Conservation (phyloP, 1,140 invertebrate species). For the Drosophila trapezifrons region DNA sequence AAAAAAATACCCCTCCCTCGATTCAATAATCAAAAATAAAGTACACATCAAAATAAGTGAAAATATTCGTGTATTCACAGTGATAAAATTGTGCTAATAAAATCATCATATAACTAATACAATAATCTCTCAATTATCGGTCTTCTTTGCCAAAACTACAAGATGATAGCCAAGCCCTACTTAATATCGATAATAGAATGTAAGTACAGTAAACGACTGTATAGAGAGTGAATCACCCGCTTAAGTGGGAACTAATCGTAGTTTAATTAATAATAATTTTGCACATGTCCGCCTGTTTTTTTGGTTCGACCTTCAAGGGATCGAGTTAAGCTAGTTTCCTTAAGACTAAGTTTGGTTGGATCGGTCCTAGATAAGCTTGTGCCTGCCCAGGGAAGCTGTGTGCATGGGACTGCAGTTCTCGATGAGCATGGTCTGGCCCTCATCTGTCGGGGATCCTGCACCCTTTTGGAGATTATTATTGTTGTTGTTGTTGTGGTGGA, state of each 20-base stretch:
- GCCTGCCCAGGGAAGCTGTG: slow-evolving; percentile 78
- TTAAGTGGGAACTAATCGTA: slow-evolving; percentile 2
- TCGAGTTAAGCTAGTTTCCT: slow-evolving; percentile 38
- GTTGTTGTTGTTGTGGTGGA: slow-evolving; percentile 73
- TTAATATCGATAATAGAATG: slow-evolving; percentile 22
- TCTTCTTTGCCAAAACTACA: slow-evolving; percentile 11
- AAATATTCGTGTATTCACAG: slow-evolving; percentile 69
- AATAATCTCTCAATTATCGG: slow-evolving; percentile 19
- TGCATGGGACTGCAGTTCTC: slow-evolving; percentile 74
- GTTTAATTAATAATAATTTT: slow-evolving; percentile 53
- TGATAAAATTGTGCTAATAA: slow-evolving; percentile 70
- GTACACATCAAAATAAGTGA: slow-evolving; percentile 20
- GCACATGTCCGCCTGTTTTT: slow-evolving; percentile 76
- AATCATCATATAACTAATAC: slow-evolving; percentile 20
- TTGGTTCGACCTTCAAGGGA: slow-evolving; percentile 13
- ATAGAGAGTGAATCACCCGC: slow-evolving; percentile 1
- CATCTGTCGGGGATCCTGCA: slow-evolving; percentile 50
- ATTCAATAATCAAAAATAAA: slow-evolving; percentile 12
- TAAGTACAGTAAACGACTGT: slow-evolving; percentile 45
- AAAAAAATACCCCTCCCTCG: no score
- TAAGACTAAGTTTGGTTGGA: slow-evolving; percentile 25
- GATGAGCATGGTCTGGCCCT: slow-evolving; percentile 52
- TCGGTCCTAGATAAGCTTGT: slow-evolving; percentile 64
- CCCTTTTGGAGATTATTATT: slow-evolving; percentile 17
- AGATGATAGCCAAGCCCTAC: slow-evolving; percentile 61